Conservation (phyloP, 2,797 vertebrate genomes). For the Pipistrellus kuhlii region DNA sequence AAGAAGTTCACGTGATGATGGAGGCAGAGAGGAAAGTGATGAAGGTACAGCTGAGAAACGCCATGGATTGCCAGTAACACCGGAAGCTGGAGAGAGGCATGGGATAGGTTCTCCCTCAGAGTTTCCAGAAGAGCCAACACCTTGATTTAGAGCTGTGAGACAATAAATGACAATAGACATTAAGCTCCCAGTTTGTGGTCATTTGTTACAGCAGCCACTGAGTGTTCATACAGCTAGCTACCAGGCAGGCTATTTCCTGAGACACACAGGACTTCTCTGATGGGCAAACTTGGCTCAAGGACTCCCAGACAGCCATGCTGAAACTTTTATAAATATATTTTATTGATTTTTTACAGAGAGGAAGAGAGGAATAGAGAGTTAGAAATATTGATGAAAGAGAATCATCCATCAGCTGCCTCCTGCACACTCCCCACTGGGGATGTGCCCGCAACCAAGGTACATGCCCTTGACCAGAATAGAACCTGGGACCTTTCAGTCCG, state of each 20-base stretch:
- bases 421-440: too few species aligned
- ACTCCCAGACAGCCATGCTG: background rate
- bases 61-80: too few species aligned
- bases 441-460: too few species aligned
- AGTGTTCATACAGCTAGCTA: background rate
- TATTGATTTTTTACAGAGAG: too few species aligned
- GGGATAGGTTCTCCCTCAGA: background rate
- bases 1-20: background rate
- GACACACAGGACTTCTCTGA: background rate
- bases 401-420: too few species aligned
- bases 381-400: too few species aligned
- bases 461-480: too few species aligned
- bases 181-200: background rate
- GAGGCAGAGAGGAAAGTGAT: background rate
- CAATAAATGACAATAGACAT: background rate
- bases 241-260: background rate
- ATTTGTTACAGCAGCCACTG: background rate
- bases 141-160: background rate
- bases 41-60: accelerated
- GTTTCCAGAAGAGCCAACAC: background rate
- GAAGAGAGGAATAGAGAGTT: too few species aligned
- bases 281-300: background rate
- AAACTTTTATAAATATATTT: background rate
- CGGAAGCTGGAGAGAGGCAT: background rate
- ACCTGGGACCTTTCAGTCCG: too few species aligned